Evolutionary conservation across 1,140 invertebrate genomes (phyloP).

Genomic region (Goniozus legneri): DNA sequence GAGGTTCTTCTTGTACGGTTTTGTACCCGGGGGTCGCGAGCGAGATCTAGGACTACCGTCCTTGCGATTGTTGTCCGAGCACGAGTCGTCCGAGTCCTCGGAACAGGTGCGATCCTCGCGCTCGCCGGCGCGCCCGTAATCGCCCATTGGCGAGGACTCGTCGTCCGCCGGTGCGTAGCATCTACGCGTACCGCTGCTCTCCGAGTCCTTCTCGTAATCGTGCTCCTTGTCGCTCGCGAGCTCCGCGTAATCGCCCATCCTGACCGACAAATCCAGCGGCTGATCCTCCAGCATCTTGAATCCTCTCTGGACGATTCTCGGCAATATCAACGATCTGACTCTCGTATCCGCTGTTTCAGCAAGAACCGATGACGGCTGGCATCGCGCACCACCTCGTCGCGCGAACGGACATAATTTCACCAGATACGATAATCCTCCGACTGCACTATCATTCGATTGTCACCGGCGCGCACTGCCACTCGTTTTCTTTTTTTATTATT

Average conservation of each 20-base stretch:
- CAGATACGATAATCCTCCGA: too few relatives aligned
- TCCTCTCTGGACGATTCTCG: neutral
- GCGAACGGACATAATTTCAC: too few relatives aligned
- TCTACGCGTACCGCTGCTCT: conserved; percentile 30
- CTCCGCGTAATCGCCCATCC: conserved; percentile 46
- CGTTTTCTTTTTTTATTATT: too few relatives aligned
- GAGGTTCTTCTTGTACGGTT: conserved; percentile 84
- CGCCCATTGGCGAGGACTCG: conserved; percentile 19
- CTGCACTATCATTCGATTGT: too few relatives aligned
- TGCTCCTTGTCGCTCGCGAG: conserved; percentile 28
- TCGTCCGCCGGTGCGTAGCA: conserved; percentile 19
- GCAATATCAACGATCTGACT: too few relatives aligned
- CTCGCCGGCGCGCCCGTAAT: conserved; percentile 43
- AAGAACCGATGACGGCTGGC: too few relatives aligned
- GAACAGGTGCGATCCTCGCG: conserved; percentile 61
- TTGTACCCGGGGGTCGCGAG: conserved; percentile 55
- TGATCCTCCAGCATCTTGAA: conserved; percentile 49
- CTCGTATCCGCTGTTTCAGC: too few relatives aligned
- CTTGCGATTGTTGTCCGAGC: conserved; percentile 53
- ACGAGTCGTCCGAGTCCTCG: conserved; percentile 74
- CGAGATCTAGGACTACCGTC: conserved; percentile 36
- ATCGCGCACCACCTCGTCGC: too few relatives aligned
- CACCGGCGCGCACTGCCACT: too few relatives aligned
- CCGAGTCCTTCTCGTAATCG: conserved; percentile 32
- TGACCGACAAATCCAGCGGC: conserved; percentile 47